Base-by-base conservation (phyloP, 2,113 vertebrate genomes). In the Columbina picui region DNA sequence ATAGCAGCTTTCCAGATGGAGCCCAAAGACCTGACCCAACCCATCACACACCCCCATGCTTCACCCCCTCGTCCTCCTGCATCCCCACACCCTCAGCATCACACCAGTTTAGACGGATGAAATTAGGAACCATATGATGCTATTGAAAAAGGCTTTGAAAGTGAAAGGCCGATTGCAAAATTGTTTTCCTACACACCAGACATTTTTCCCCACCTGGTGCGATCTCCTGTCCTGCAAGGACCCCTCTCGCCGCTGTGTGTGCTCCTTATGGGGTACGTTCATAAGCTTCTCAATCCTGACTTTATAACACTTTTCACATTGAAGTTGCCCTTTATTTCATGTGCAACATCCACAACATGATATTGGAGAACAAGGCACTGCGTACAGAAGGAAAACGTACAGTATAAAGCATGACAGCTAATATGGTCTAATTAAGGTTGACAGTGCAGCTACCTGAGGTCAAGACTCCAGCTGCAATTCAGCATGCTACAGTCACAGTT, bases 171-270 rank as follows among this genome's bases (percentile, higher is more conserved):
- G 34, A 10, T 13, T 87, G 61, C 56, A 4, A 55, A 69, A 41
- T 4, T 14, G 2, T 50, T 95, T 80, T 94, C 86, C 57, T 92
- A 45, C 57, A 95, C 88, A 64, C 32, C 14, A 87, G 68, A 79
- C 69, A 9, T 34, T 43, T 87, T 69, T 91, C 82, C 87, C 68
- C 95, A 32, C 82, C 91, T 84, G 93, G 84, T 84, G 71, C 93
- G 4, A 81, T 94, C 87, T 97, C 91, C 57, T 94, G 39, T 73
- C 95, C 95, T 81, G 80, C 92, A 84, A 96, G 96, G 65, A 87
- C 90, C 32, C 68, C 56, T 43, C 76, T 96, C 65, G 79, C 61
- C 56, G 41, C 61, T 13, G 52, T 69, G 15, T 39, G 52, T 19
- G 60, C 74, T 90, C 90, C 90, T 7, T 84, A 90, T 18, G 64